Evolutionary conservation across 2,888 invertebrate species (phyloP).

Genomic region (Netelia fuscicornis): DNA sequence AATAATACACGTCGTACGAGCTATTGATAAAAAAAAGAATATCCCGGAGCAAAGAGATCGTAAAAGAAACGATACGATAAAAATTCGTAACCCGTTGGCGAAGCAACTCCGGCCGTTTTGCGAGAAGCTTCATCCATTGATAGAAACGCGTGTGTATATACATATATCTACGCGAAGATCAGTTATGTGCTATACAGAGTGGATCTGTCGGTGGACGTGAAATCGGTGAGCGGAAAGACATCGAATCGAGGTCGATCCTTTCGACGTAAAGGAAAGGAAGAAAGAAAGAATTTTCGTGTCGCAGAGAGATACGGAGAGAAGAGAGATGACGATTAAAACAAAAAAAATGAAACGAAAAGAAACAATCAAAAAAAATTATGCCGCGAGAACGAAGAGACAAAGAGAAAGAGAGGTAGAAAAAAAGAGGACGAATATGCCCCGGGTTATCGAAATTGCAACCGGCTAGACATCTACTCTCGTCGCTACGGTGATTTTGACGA

Average conservation of each 20-base stretch:
- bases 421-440: slow-evolving; percentile 35
- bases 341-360: too few relatives aligned
- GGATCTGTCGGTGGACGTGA: slow-evolving; percentile 45
- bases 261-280: slow-evolving; percentile 44
- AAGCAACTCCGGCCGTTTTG: slow-evolving; percentile 25
- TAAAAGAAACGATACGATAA: slow-evolving; percentile 30
- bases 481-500: slow-evolving; percentile 59
- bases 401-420: slow-evolving; percentile 25
- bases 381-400: slow-evolving; percentile 32
- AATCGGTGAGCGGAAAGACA: slow-evolving; percentile 54
- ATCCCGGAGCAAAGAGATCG: slow-evolving; percentile 13
- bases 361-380: slow-evolving; percentile 33
- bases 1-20: slow-evolving; percentile 1
- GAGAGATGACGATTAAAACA: not conserved
- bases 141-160: slow-evolving; percentile 5
- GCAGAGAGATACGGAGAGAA: slow-evolving; percentile 18
- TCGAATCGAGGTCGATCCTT: slow-evolving; percentile 62
- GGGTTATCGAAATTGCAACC: slow-evolving; percentile 64
- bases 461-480: slow-evolving; percentile 55
- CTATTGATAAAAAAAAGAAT: slow-evolving; percentile 14
- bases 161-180: slow-evolving; percentile 11
- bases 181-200: slow-evolving; percentile 31
- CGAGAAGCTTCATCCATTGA: slow-evolving; percentile 43
- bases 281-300: slow-evolving; percentile 29
- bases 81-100: slow-evolving; percentile 41